These are phyloP conservation scores for Beroe forskalii DNA, from an alignment of 37 sponge, comb jelly and placozoan species.

Conservation along the genomic window DNA sequence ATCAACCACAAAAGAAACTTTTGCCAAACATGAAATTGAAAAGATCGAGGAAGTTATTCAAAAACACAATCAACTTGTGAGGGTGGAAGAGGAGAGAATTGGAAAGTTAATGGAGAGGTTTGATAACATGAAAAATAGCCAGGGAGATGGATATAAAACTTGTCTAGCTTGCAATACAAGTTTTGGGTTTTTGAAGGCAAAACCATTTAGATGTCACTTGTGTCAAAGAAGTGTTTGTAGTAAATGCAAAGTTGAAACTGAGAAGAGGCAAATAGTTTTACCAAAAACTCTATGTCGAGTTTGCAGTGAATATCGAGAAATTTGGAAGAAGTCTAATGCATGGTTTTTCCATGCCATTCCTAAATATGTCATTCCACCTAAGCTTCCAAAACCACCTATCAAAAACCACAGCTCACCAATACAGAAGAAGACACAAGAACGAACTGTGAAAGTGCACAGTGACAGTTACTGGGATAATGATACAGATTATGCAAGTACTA, in stretches of 20 bases:
- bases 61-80: slow-evolving; percentile 16
- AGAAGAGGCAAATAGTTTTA: slow-evolving; percentile 19
- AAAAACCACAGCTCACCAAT: slow-evolving; percentile 18
- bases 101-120: slow-evolving; percentile 54
- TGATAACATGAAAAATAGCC: slow-evolving; percentile 56
- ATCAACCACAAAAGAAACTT: slow-evolving; percentile 33
- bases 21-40: slow-evolving; percentile 56
- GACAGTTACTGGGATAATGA: slow-evolving; percentile 6
- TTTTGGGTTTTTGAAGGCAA: slow-evolving; percentile 50
- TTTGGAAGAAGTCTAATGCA: slow-evolving; percentile 63
- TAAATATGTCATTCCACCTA: slow-evolving; percentile 56
- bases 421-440: not conserved
- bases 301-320: slow-evolving; percentile 53
- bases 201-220: slow-evolving; percentile 54
- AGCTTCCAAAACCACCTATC: slow-evolving; percentile 24
- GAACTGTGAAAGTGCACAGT: slow-evolving; percentile 10
- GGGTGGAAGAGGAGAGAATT: slow-evolving; percentile 47
- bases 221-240: slow-evolving; percentile 60
- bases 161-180: slow-evolving; percentile 24
- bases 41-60: slow-evolving; percentile 55
- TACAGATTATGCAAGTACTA: slow-evolving; percentile 23
- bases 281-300: slow-evolving; percentile 40
- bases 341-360: slow-evolving; percentile 65
- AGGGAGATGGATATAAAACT: slow-evolving; percentile 56
- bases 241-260: slow-evolving; percentile 60